Conservation (phyloP, 2,113 vertebrate genomes). For the Ptilonorhynchus violaceus region DNA sequence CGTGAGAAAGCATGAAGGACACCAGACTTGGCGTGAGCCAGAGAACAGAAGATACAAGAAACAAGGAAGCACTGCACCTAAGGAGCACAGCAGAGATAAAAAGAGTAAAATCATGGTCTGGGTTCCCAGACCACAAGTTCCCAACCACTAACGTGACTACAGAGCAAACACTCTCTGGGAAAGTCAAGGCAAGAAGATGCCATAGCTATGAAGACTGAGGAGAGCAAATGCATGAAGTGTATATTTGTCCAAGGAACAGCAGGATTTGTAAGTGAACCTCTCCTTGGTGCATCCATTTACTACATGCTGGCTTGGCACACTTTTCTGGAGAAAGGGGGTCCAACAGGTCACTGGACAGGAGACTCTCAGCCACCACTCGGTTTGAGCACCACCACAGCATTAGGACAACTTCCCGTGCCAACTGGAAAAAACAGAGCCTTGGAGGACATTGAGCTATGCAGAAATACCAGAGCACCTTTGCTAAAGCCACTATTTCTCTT, state of each 20-base stretch:
- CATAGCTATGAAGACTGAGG: neutral
- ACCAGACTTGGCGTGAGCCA: neutral
- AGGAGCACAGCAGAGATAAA: neutral
- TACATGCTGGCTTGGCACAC: rapidly evolving
- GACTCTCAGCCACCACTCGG: neutral
- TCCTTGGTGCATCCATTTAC: neutral
- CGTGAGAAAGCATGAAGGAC: neutral
- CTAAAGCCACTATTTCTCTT: neutral
- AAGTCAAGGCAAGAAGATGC: neutral
- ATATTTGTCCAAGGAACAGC: neutral
- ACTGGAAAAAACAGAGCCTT: neutral
- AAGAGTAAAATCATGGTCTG: neutral
- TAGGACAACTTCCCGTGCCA: neutral
- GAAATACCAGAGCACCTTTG: neutral
- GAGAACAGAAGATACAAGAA: neutral
- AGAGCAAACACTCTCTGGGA: neutral
- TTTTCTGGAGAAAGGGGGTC: neutral
- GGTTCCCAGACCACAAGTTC: neutral
- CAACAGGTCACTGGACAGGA: rapidly evolving
- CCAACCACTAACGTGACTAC: rapidly evolving
- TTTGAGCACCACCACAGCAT: rapidly evolving
- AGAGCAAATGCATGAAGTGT: neutral
- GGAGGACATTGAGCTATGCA: neutral
- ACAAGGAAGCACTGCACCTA: neutral
- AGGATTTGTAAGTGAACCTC: neutral